These are phyloP conservation scores for Rhamphomyia laevipes DNA, from an alignment of 2,888 invertebrate genomes.

Conservation along the genomic window DNA sequence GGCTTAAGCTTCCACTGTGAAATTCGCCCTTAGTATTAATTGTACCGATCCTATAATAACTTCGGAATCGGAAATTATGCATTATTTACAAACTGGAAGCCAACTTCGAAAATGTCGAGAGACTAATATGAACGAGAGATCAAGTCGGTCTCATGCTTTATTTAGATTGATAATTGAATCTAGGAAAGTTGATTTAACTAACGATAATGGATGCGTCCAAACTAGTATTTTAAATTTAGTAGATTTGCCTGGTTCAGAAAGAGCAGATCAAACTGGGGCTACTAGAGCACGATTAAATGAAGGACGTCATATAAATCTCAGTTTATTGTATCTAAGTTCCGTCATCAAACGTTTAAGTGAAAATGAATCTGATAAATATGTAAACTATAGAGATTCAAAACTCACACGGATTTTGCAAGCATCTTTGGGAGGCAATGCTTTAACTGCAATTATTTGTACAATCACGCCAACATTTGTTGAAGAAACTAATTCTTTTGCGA, in stretches of 20 bases:
- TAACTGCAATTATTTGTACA: constrained; percentile 76
- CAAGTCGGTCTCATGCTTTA: constrained; percentile 82
- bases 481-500: constrained; percentile 68
- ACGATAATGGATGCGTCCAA: constrained; percentile 45
- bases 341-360: constrained; percentile 74
- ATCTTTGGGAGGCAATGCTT: constrained; percentile 79
- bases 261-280: constrained; percentile 66
- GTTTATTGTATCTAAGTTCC: constrained; percentile 57
- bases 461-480: constrained; percentile 69
- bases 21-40: constrained; percentile 52
- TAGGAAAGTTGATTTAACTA: constrained; percentile 43
- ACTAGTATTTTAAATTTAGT: constrained; percentile 79
- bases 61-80: constrained; percentile 48
- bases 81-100: constrained; percentile 49
- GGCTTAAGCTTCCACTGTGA: too few species aligned
- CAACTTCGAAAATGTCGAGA: constrained; percentile 60
- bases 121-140: constrained; percentile 80
- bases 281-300: constrained; percentile 68
- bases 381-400: constrained; percentile 73
- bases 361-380: constrained; percentile 37
- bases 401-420: constrained; percentile 73
- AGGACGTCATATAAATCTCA: constrained; percentile 72
- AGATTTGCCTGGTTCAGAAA: constrained; percentile 81
- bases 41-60: constrained; percentile 53
- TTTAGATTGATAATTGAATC: constrained; percentile 75